Evolutionary conservation across 2,888 invertebrate genomes (phyloP).

Genomic region (Nomada fabriciana): DNA sequence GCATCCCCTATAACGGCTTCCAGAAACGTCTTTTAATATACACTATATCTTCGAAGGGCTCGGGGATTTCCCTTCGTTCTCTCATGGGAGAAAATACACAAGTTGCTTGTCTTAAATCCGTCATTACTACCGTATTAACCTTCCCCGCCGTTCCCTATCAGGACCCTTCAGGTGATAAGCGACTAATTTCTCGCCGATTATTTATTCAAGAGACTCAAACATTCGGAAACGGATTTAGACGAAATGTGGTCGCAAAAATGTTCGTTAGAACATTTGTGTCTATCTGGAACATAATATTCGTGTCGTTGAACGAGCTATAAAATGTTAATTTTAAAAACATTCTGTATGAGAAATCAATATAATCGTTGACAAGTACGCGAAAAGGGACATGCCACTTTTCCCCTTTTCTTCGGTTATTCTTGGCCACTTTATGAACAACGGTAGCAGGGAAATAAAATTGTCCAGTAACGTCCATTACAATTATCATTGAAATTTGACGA

Average conservation of each 20-base stretch:
- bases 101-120: conserved; percentile 62
- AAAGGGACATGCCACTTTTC: background rate
- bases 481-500: background rate
- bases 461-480: background rate
- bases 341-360: conserved; percentile 29
- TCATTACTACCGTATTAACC: conserved; percentile 51
- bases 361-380: background rate
- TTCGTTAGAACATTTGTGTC: background rate
- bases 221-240: background rate
- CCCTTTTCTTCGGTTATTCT: conserved; percentile 14
- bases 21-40: conserved; percentile 84
- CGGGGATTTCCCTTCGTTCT: conserved; percentile 72
- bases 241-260: background rate
- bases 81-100: conserved; percentile 45
- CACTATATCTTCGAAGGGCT: conserved; percentile 83
- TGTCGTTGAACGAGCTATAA: background rate
- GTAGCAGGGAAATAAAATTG: no score
- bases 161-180: background rate
- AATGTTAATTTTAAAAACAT: conserved; percentile 10
- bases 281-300: background rate
- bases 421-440: background rate
- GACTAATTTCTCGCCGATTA: background rate
- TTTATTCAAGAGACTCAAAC: background rate
- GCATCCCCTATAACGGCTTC: conserved; percentile 71
- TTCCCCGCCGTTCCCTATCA: conserved; percentile 6